Evolutionary conservation across 1,140 invertebrate species (phyloP), one percentile per base, ranked within the genome.

Genomic region (Drosophila insularis): DNA sequence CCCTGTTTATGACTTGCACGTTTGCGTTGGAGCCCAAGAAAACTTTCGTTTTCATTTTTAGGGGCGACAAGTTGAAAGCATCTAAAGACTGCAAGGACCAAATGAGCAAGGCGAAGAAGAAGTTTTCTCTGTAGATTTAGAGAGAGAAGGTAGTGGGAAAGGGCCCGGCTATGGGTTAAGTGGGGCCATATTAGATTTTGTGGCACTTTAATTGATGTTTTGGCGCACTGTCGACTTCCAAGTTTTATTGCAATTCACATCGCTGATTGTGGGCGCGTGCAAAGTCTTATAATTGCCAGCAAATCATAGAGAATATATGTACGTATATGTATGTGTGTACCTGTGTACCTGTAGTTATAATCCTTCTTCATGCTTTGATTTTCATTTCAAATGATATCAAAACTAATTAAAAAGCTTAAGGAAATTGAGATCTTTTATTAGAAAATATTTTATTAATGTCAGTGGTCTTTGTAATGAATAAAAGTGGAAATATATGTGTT

Each of bases 171-270:
- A 46, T 82, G 46, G 82, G 84, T 77, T 80, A 87, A 82, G 79
- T 89, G 79, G 32, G 31, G 66, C 71, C 76, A 67, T 81, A 82
- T 87, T 82, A 82, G 76, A 69, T 87, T 76, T 80, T 82, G 84
- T 89, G 80, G 67, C 68, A 72, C 82, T 89, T 80, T 89, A 87
- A 89, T 87, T 87, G 82, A 76, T 82, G 82, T 82, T 87, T 82
- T 81, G 78, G 78, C 76, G 59, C 71, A 43, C 69, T 56, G 74
- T 71, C 71, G 63, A 87, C 60, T 72, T 81, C 74, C 56, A 66
- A 76, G 56, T 76, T 60, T 61, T 61, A 61, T 61, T 32, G 59
- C 59, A 58, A 58, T 58, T 58, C 55, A 58, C 32, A 35, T 61
- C 31, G 55, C 55, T 58, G 55, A 58, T 58, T 58, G 55, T 19